phyloP scores from a whole-genome alignment of 2,797 vertebrate species.

The Melopsittacus undulatus region DNA sequence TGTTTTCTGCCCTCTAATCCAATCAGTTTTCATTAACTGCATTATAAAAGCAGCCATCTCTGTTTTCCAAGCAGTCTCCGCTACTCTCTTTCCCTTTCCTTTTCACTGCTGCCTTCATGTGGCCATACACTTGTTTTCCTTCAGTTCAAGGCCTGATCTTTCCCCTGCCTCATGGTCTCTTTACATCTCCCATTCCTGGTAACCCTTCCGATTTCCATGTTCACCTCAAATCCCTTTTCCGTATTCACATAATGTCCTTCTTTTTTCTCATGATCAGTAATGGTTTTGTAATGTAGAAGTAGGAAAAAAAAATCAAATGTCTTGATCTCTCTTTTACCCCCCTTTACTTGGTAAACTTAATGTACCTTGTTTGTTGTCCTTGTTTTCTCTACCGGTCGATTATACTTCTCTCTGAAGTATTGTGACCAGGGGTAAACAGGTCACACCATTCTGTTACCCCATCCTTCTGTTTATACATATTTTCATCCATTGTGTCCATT shows the following conservation, averaged over 20 bases:
- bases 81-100: background rate
- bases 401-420: background rate
- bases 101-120: background rate
- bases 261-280: background rate
- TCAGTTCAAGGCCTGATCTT: background rate
- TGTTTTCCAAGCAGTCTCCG: background rate
- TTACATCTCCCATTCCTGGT: background rate
- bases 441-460: background rate
- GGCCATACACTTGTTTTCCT: background rate
- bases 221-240: background rate
- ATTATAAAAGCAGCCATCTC: background rate
- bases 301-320: too few species aligned
- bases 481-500: background rate
- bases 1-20: background rate
- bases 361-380: background rate
- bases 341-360: background rate
- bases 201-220: background rate
- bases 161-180: background rate
- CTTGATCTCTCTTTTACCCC: background rate
- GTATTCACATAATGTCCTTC: rapidly evolving
- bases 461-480: background rate
- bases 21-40: background rate
- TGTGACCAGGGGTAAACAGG: background rate
- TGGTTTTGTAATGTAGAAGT: background rate
- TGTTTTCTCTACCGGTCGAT: background rate